Conservation (phyloP, 2,113 vertebrate species). For the Nothocercus julius region DNA sequence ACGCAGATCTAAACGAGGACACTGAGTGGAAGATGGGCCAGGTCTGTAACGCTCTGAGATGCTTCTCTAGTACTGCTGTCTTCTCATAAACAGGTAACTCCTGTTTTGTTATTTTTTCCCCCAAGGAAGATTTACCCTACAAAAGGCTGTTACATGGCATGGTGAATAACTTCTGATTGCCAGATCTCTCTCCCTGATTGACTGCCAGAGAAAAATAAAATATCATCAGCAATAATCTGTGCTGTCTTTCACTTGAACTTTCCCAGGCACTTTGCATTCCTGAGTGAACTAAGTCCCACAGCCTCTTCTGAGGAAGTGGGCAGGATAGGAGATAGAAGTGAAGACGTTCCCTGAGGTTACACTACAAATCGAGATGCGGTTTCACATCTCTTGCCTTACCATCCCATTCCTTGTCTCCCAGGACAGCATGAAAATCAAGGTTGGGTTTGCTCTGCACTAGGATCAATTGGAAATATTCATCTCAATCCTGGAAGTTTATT, state of each 20-base stretch:
- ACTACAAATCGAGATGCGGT: accelerated
- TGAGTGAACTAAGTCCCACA: background rate
- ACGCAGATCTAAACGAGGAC: background rate
- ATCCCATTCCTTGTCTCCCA: background rate
- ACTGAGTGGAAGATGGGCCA: background rate
- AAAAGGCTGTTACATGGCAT: background rate
- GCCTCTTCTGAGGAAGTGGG: background rate
- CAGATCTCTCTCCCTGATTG: constrained; percentile 8
- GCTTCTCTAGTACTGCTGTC: background rate
- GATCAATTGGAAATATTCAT: background rate
- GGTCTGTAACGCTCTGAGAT: accelerated
- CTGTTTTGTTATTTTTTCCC: background rate
- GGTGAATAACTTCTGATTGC: background rate
- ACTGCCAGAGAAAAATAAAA: constrained; percentile 9
- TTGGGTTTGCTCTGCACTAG: accelerated
- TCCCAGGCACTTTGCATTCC: background rate
- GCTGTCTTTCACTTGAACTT: constrained; percentile 27
- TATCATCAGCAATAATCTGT: background rate
- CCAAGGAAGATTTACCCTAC: background rate
- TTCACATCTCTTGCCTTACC: background rate
- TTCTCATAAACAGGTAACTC: background rate
- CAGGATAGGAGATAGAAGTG: background rate
- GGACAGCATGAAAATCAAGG: background rate
- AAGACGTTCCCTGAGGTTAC: background rate
- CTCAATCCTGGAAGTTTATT: background rate